Evolutionary conservation across 2,888 invertebrate species (phyloP), one percentile per base, ranked within the genome.

Genomic region (Protodeltote pygarga): DNA sequence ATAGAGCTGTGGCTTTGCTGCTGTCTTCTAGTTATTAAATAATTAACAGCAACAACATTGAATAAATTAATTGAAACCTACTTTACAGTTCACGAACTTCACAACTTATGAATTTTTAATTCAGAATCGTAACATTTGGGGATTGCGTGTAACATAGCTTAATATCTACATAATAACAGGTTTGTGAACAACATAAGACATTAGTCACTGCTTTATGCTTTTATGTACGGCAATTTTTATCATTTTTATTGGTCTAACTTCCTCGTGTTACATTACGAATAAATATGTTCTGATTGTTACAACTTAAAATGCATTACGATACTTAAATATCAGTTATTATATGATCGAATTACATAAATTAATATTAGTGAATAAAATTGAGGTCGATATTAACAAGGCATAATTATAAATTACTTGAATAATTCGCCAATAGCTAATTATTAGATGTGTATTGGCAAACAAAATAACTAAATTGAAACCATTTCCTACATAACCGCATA

Each of bases 91-190:
- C 61, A 68, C 62, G 45, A 59, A 60, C 41, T 57, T 45, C 47
- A 37, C 44, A 47, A 47, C 13, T 39, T 41, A 50, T 46, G 57
- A 60, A 64, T 61, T 35, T 25, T 39, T 55, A 52, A 57, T 58
- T 62, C 14, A 58, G 48, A 24, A 14, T 54, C 24, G 47, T 61
- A 58, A 62, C 42, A 60, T 53, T 45, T 42, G 32, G 35, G 51
- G 45, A 51, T 65, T 60, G 52, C 61, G 47, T 55, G 45, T 57
- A 60, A 55, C 48, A 46, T 48, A 63, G 57, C 33, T 39, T 49
- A 44, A 70, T 47, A 51, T 34, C 23, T 31, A 55, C 61, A 37
- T 73, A 73, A 73, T 73, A 53, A 55, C 52, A 63, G 61, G 51
- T 65, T 59, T 63, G 35, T 47, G 44, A 35, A 34, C 33, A 46